Evolutionary conservation across 2,888 invertebrate genomes (phyloP), one percentile per base, ranked within the genome.

Genomic region (Netelia inedita): DNA sequence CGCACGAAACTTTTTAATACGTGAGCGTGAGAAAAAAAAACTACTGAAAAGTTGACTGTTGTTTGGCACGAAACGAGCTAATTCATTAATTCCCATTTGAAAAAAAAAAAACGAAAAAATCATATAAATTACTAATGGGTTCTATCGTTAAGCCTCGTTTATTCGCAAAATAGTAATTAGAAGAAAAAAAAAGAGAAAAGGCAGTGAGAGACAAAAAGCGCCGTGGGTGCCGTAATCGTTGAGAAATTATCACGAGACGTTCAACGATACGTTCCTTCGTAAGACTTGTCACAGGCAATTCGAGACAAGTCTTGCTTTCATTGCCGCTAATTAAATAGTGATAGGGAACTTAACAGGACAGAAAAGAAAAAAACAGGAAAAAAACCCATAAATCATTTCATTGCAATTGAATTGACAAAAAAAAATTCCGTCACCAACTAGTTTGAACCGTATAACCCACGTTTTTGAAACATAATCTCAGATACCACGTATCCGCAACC

Each of bases 401-500:
- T 28, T 19, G 11, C 16, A 68, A 76, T 53, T 14, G n/a, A 35
- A 57, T 41, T 28, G 19, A 65, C 46, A 61, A 74, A 63, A 63
- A 61, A 46, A 50, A 63, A 23, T 21, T 69, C 35, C 79, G 66
- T 76, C 72, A 61, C 50, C 63, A 50, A 79, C 80, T 72, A 55
- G 41, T 84, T 87, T 87, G 89, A 90, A 89, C 89, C 87, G 88
- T 91, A 89, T 92, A 92, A 92, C 89, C 78, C 90, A 92, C 91
- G 89, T 90, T 91, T 92, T 92, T 92, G 88, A 91, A 92, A 92
- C 91, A 89, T 92, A 90, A 92, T 93, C 90, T 91, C 91, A 93
- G 93, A 92, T 93, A 91, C 93, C 93, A 90, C 93, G 93, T 90
- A 93, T 93, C 89, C 93, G 93, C 90, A 93, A 93, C 91, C 91